A percentile compares a stretch with the other conserved stretches of the same genome.
These are phyloP conservation scores for Melanocharis versteri DNA, from an alignment of 2,113 vertebrate genomes.

Conservation along the genomic window DNA sequence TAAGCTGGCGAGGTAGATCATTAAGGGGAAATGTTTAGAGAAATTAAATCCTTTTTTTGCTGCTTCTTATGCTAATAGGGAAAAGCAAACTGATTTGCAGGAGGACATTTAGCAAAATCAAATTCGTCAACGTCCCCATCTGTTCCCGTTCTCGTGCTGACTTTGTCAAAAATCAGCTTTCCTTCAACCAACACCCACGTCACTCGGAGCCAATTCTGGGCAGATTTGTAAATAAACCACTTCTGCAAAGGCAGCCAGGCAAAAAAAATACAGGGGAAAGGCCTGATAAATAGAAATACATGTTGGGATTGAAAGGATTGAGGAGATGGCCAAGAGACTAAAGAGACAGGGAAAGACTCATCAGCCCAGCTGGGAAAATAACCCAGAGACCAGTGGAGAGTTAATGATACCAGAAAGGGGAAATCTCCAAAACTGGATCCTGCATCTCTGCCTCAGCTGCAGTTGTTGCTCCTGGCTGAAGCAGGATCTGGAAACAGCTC, in stretches of 20 bases:
- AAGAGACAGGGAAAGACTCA: not conserved
- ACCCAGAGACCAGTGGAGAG: not conserved
- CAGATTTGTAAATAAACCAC: conserved; percentile 19
- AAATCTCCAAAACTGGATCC: not conserved
- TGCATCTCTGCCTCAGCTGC: not conserved
- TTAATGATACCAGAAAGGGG: not conserved
- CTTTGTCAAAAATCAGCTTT: conserved; percentile 36
- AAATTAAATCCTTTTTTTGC: conserved; percentile 32
- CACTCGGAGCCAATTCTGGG: not conserved
- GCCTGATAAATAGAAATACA: not conserved
- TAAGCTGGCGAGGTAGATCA: not conserved
- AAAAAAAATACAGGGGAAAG: not conserved
- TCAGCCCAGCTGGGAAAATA: not conserved
- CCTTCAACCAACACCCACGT: not conserved
- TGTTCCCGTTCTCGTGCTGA: not conserved
- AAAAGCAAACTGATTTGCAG: conserved; percentile 16
- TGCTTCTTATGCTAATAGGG: conserved; percentile 26
- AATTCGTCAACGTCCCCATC: conserved; percentile 36
- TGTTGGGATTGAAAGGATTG: not conserved
- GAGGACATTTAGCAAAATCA: not conserved
- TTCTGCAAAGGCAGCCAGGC: not conserved
- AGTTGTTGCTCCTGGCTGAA: not conserved
- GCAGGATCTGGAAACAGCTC: not conserved
- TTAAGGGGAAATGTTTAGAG: not conserved
- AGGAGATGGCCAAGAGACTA: not conserved